Conservation (phyloP, 2,113 vertebrate species). For the Calidris pugnax region DNA sequence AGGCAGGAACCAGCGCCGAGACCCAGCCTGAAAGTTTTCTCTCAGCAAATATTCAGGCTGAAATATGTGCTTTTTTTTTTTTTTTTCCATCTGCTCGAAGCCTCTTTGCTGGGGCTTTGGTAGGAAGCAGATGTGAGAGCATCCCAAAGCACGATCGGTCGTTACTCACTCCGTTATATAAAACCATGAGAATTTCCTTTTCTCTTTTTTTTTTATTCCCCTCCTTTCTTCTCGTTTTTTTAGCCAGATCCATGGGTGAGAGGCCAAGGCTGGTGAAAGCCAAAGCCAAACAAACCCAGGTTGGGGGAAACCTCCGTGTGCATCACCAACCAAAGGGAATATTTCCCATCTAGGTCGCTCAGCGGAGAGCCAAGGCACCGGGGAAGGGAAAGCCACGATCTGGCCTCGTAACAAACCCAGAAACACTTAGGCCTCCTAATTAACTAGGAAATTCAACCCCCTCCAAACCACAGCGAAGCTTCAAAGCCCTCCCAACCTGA, state of each 20-base stretch:
- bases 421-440: constrained; percentile 32
- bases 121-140: constrained; percentile 59
- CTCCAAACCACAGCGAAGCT: constrained; percentile 30
- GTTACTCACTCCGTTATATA: constrained; percentile 22
- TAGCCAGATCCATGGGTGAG: constrained; percentile 8
- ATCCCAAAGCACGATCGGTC: constrained; percentile 10
- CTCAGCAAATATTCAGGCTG: neutral
- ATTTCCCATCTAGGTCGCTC: neutral
- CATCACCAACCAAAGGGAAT: neutral
- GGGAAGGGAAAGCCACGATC: constrained; percentile 23
- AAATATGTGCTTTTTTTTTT: neutral
- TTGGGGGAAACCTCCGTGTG: neutral
- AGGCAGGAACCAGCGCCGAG: neutral
- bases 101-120: constrained; percentile 22
- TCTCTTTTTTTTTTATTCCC: neutral
- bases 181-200: constrained; percentile 38
- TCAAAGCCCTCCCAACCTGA: constrained; percentile 42
- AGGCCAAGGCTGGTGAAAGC: neutral
- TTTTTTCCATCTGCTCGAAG: constrained; percentile 1
- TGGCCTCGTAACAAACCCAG: constrained; percentile 21
- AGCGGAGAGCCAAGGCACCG: neutral
- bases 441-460: constrained; percentile 22
- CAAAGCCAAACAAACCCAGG: neutral
- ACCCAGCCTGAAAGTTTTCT: neutral
- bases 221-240: neutral